Evolutionary conservation across 2,113 vertebrate genomes (phyloP).

Genomic region (Petromus typicus): DNA sequence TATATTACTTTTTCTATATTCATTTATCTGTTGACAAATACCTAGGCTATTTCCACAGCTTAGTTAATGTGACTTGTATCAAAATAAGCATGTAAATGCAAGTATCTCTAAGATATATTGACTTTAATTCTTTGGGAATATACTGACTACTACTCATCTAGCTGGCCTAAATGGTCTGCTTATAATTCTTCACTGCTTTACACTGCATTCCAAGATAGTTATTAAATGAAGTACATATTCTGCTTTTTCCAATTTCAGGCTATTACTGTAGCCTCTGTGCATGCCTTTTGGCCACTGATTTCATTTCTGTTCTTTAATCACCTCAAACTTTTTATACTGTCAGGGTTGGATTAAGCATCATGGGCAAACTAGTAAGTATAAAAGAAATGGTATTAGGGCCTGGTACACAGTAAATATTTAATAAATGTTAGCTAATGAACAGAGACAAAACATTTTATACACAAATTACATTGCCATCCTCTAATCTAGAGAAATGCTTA

Average conservation of each 20-base stretch:
- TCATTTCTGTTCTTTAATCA: conserved; percentile 41
- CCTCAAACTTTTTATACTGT: neutral
- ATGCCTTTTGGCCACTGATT: neutral
- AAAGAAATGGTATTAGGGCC: neutral
- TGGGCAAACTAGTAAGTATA: neutral
- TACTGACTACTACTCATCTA: neutral
- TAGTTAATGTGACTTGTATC: neutral
- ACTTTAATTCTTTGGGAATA: neutral
- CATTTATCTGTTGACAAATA: neutral
- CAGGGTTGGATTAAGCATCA: neutral
- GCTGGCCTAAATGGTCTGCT: neutral
- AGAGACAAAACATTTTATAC: conserved; percentile 14
- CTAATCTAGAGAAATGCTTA: conserved; percentile 35
- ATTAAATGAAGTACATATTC: neutral
- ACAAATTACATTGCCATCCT: conserved; percentile 16
- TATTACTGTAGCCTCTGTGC: conserved; percentile 36
- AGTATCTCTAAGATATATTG: neutral
- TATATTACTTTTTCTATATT: neutral
- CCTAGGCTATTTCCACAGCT: neutral
- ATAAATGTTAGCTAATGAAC: neutral
- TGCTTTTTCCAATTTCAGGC: neutral
- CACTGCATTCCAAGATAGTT: neutral
- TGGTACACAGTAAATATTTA: neutral
- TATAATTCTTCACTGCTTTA: conserved; percentile 2
- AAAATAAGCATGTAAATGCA: neutral